These are phyloP conservation scores for Ditylenchus dipsaci DNA, from an alignment of 1,140 invertebrate species.

Conservation along the genomic window DNA sequence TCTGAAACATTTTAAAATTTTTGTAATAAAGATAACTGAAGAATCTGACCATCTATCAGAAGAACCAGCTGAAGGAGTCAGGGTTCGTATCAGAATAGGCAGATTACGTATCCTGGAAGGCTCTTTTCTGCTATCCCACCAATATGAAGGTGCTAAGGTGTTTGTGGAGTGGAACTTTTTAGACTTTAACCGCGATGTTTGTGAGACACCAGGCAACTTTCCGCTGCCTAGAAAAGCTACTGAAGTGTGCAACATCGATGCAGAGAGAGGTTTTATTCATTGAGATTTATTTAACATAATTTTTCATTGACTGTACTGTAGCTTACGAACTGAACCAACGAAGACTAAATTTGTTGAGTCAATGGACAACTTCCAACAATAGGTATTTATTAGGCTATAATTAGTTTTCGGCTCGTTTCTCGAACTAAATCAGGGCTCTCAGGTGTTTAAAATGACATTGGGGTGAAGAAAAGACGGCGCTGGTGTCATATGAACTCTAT, in stretches of 20 bases:
- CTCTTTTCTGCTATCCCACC: slow-evolving; percentile 23
- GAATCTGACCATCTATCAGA: too few relatives aligned
- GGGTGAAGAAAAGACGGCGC: too few relatives aligned
- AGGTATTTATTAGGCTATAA: too few relatives aligned
- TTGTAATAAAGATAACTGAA: too few relatives aligned
- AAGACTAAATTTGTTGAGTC: slow-evolving; percentile 36
- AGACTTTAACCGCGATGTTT: slow-evolving; percentile 40
- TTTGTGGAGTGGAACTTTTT: slow-evolving; percentile 51
- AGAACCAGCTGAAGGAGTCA: slow-evolving; percentile 20
- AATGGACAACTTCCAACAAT: slow-evolving; percentile 46
- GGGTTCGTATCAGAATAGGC: slow-evolving; percentile 20
- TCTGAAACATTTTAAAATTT: too few relatives aligned
- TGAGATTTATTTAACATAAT: neutral
- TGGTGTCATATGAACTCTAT: too few relatives aligned
- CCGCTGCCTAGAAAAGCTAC: slow-evolving; percentile 25
- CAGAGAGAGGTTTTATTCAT: slow-evolving; percentile 23
- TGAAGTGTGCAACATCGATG: slow-evolving; percentile 32
- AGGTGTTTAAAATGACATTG: too few relatives aligned
- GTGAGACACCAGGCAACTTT: slow-evolving; percentile 33
- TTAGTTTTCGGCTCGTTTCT: too few relatives aligned
- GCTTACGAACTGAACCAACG: slow-evolving; percentile 38
- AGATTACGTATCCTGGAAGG: slow-evolving; percentile 30
- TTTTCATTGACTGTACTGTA: slow-evolving; percentile 15
- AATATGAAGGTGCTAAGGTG: slow-evolving; percentile 33
- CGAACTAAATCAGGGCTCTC: too few relatives aligned